Conservation (phyloP, 2,888 invertebrate species). For the Serrognathus titanus region DNA sequence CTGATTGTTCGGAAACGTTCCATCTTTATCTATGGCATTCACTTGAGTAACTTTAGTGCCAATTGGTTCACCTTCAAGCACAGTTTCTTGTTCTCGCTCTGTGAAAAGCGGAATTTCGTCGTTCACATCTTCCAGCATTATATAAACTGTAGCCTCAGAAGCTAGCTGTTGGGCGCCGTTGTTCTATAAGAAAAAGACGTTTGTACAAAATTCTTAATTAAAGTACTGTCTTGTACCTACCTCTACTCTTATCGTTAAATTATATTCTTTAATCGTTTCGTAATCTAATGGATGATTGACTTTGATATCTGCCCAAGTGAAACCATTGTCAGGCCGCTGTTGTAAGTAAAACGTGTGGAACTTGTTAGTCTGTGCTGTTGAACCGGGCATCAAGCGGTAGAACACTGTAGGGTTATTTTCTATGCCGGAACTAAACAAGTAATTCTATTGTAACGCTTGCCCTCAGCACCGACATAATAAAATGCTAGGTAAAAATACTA, state of each 20-base stretch:
- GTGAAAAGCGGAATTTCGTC: conserved; percentile 96
- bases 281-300: conserved; percentile 95
- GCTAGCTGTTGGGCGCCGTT: conserved; percentile 94
- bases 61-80: conserved; percentile 90
- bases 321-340: conserved; percentile 88
- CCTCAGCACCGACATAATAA: conserved; percentile 1
- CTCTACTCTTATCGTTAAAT: conserved; percentile 93
- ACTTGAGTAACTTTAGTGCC: conserved; percentile 95
- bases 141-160: conserved; percentile 89
- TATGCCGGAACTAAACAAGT: conserved; percentile 79
- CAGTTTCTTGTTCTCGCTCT: conserved; percentile 92
- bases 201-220: neutral
- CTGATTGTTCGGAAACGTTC: conserved; percentile 92
- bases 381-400: conserved; percentile 93
- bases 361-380: conserved; percentile 94
- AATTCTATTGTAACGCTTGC: conserved; percentile 3
- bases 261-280: conserved; percentile 92
- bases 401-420: conserved; percentile 95
- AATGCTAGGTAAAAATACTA: conserved; percentile 28
- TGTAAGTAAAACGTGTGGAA: conserved; percentile 93
- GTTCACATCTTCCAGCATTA: conserved; percentile 93
- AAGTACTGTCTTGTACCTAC: conserved; percentile 54
- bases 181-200: conserved; percentile 59
- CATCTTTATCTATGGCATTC: conserved; percentile 94
- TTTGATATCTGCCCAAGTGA: conserved; percentile 94